Percentiles rank a stretch among this genome's conserved stretches.
Evolutionary conservation across 2,113 vertebrate genomes (phyloP).

Genomic region (Callospermophilus lateralis): DNA sequence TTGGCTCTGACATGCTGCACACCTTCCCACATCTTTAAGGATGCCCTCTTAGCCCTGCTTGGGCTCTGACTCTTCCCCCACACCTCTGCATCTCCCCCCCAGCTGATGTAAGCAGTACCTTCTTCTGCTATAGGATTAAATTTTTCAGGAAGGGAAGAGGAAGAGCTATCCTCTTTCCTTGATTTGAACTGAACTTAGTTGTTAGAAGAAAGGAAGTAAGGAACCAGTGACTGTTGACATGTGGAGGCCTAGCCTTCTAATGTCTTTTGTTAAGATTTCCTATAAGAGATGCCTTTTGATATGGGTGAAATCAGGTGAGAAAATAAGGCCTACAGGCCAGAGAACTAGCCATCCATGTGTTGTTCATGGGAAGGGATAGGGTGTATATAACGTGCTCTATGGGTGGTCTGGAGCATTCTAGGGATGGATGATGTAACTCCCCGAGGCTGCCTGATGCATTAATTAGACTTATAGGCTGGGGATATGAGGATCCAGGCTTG

Average conservation of each 20-base stretch:
- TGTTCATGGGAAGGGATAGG: background rate
- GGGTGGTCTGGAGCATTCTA: background rate
- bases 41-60: background rate
- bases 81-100: background rate
- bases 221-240: background rate
- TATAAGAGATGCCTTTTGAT: constrained; percentile 50
- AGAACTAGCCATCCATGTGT: background rate
- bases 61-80: background rate
- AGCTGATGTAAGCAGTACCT: background rate
- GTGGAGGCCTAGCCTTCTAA: background rate
- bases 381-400: background rate
- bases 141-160: constrained; percentile 43
- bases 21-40: background rate
- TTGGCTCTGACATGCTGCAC: background rate
- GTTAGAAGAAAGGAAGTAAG: constrained; percentile 35
- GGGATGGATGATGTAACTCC: background rate
- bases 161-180: constrained; percentile 38
- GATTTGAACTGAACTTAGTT: constrained; percentile 50
- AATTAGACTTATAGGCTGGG: constrained; percentile 31
- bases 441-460: constrained; percentile 19
- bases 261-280: constrained; percentile 21
- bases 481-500: background rate
- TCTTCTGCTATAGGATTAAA: constrained; percentile 25
- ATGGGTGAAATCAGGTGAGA: constrained; percentile 22
- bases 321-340: background rate